Conservation (phyloP, 2,888 invertebrate species). For the Temnothorax rugatulus region DNA sequence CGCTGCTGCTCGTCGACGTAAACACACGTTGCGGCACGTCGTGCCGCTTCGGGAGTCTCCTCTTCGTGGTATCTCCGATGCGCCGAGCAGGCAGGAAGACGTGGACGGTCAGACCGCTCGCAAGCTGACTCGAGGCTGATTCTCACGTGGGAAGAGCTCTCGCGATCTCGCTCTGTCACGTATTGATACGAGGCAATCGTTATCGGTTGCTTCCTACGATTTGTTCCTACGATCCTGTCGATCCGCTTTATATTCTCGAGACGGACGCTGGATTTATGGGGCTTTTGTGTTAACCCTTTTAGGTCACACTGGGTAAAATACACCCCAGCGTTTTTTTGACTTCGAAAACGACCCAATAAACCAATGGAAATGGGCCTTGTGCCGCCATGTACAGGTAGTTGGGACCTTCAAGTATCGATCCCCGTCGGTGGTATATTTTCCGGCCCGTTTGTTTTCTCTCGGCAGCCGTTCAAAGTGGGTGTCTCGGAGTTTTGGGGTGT, state of each 20-base stretch:
- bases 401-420: no score
- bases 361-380: no score
- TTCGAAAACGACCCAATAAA: no score
- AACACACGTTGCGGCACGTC: conserved; percentile 32
- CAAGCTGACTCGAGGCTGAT: conserved; percentile 58
- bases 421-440: no score
- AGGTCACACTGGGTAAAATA: no score
- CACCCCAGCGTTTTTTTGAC: no score
- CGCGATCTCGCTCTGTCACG: conserved; percentile 51
- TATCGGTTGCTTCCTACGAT: conserved; percentile 41
- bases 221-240: conserved; percentile 24
- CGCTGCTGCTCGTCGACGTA: conserved; percentile 30
- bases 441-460: no score
- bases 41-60: not conserved
- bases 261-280: conserved; percentile 20
- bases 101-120: conserved; percentile 21
- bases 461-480: no score
- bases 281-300: conserved; percentile 30
- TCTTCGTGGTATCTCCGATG: not conserved
- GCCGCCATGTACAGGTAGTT: no score
- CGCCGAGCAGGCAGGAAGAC: conserved; percentile 46
- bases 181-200: conserved; percentile 53
- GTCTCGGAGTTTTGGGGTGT: no score
- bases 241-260: conserved; percentile 6
- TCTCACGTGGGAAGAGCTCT: conserved; percentile 53